These are phyloP conservation scores for Clinocottus analis DNA, from an alignment of 2,113 vertebrate genomes.

Conservation along the genomic window DNA sequence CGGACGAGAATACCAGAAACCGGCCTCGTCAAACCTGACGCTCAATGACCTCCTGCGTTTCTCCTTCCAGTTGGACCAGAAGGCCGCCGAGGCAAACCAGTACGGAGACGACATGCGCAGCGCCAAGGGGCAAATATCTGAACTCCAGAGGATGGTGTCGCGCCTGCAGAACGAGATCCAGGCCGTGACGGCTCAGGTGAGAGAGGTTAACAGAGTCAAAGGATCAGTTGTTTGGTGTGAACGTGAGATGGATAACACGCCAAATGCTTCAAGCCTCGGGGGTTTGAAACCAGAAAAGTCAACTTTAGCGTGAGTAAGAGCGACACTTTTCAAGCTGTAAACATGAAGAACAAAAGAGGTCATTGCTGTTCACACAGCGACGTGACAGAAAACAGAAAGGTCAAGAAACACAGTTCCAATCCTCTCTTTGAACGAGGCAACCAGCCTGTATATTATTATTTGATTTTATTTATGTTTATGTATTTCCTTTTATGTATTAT, in stretches of 20 bases:
- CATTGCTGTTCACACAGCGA: not conserved
- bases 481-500: too few relatives aligned
- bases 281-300: not conserved
- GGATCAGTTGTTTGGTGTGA: too few relatives aligned
- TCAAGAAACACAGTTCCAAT: too few relatives aligned
- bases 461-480: too few relatives aligned
- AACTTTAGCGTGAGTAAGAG: too few relatives aligned
- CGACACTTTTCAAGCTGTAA: not conserved
- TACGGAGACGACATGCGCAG: slow-evolving; percentile 52
- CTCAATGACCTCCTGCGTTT: not conserved
- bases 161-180: slow-evolving; percentile 67
- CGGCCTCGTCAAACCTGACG: not conserved
- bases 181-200: slow-evolving; percentile 71
- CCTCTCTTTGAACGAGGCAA: not conserved
- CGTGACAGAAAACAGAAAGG: too few relatives aligned
- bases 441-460: not conserved
- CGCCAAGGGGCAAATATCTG: slow-evolving; percentile 68
- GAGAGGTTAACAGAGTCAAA: not conserved
- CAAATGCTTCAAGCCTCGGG: not conserved
- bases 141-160: slow-evolving; percentile 66
- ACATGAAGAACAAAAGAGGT: not conserved
- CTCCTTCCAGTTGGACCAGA: slow-evolving; percentile 72
- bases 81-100: slow-evolving; percentile 56
- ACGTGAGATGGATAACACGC: too few relatives aligned
- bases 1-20: not conserved